Evolutionary conservation across 2,797 vertebrate species (phyloP), one percentile per base, ranked within the genome.

Genomic region (Tragopan temminckii): DNA sequence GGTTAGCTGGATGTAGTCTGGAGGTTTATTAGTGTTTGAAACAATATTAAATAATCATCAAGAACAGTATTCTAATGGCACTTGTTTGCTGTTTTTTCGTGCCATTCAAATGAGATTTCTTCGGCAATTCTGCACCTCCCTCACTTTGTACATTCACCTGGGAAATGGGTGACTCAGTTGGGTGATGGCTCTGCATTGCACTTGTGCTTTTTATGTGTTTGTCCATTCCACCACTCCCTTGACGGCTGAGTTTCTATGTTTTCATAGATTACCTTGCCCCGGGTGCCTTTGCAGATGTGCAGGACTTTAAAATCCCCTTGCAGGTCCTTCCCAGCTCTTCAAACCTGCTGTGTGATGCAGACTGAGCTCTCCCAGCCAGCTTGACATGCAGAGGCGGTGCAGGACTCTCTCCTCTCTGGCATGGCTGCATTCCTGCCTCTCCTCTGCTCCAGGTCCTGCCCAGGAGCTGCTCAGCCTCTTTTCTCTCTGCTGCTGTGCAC

Each of bases 81-180:
- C 7, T 92, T 63, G 29, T 78, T 92, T 88, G 59, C 69, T 67
- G 55, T 52, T 70, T 80, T 79, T 85, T 84, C 1, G 0, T 94
- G 85, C 63, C 53, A 61, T 89, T 62, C 36, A 58, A 76, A 68
- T 77, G 43, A 85, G 52, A 89, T 35, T 77, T 76, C 78, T 77
- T 92, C 61, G 88, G 88, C 3, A 8, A 48, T 88, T 94, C 71
- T 81, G 42, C 13, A 59, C 74, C 83, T 91, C 82, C 70, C 45
- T 92, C n/a, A 3, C 80, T 76, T 74, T 46, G 68, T 80, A 77
- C 86, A 84, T 84, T 91, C 82, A 92, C 80, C 80, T 76, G 67
- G 85, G 93, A 53, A 94, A 79, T 4, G 17, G 55, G 58, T 94
- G 94, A 95, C 94, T 96, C 87, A 80, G 67, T 85, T 93, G 80